Base-by-base conservation (phyloP, 2,797 vertebrate genomes). In the Trichosurus vulpecula region DNA sequence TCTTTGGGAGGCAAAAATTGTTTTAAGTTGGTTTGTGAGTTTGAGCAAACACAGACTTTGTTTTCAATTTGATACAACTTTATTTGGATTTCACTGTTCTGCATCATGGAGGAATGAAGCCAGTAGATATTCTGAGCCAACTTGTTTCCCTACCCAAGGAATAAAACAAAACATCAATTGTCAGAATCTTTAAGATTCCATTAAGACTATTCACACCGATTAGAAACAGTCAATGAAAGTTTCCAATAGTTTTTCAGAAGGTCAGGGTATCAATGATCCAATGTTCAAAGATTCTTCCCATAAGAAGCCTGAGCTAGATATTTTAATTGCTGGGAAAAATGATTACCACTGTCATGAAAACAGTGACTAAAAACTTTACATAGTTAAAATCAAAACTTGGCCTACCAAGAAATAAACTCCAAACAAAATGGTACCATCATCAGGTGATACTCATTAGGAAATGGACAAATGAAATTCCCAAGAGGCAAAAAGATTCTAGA, bases 1-100 rank as follows among this genome's bases (percentile, higher is more conserved):
- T 93, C 47, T 94, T 94, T 91, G 41, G 92, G 94, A 93, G 54
- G 52, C 29, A 94, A 95, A 96, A 54, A 91, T 74, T 91, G 35
- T 22, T 90, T 54, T 58, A 41, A 13, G n/a, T 74, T 94, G 94
- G 55, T 61, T 96, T 22, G 12, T 91, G 13, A 30, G 13, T n/a
- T 3, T 56, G 94, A 94, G 12, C 90, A 93, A 96, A 93, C 47
- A 90, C 92, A 91, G 54, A 4, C 57, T 66, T 95, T 97, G 57
- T 93, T 97, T 95, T 96, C 30, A 95, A 66, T 56, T 95, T 57
- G 41, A 31, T 95, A 53, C 57, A 51, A 91, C 61, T 96, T 97
- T 61, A 93, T 93, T 95, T 97, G 81, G 25, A 89, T 95, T 94
- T 93, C 53, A 47, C 90, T 91, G 51, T 92, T 95, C 93, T 30